Base-by-base conservation (phyloP, 2,888 invertebrate genomes). In the Ernsta delagoae region DNA sequence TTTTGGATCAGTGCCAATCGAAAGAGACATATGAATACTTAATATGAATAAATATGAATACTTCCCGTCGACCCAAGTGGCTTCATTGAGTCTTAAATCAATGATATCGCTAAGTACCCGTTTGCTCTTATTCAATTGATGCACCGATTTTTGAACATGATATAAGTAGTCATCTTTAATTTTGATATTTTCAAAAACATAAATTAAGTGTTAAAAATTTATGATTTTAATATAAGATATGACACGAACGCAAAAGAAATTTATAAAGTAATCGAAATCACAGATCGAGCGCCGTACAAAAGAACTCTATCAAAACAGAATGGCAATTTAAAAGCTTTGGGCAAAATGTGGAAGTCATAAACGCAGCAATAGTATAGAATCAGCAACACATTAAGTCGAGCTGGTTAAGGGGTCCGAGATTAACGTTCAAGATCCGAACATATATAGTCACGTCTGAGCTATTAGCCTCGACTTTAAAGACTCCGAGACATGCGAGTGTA, bases 361-460 rank as follows among this genome's bases (percentile, higher is more conserved):
- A 68, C 57, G 62, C 62, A 45, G 61, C 57, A 62, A 62, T 62
- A 12, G 64, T 60, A 60, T 68, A 67, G 67, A 73, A 88, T 89
- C 85, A 84, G 81, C 77, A 79, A 82, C 81, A 85, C 85, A 87
- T 88, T 86, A 85, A 83, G 79, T 75, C 75, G 72, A 77, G 73
- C 69, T 70, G 74, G 75, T 75, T 75, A 74, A 78, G 71, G 74
- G 75, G 75, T 85, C 80, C 73, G 73, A 84, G 88, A 89, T 89
- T 82, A 82, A 81, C 76, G 79, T 75, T 76, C 77, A 78, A 83
- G 88, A 90, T 89, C 80, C 73, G 77, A 82, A 80, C 83, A 85
- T 84, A 84, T 84, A 75, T 72, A 87, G 89, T 90, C 92, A 92
- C 91, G 92, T 89, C 79, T 79, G 73, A 74, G 82, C 90, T 88